These are phyloP conservation scores for Cartodere bifasciata DNA, from an alignment of 2,888 invertebrate species.

Conservation along the genomic window DNA sequence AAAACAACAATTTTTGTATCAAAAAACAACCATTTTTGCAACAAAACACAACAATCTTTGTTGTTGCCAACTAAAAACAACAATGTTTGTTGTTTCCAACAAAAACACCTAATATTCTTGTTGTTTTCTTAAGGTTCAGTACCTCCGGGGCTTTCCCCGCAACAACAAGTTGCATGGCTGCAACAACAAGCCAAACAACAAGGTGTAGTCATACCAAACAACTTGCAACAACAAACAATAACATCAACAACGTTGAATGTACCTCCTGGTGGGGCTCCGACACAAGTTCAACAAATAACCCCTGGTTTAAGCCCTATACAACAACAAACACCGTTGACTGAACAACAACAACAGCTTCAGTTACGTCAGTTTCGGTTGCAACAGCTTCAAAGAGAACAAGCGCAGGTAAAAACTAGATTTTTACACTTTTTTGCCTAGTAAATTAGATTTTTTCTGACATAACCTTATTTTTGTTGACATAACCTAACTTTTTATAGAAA, in stretches of 20 bases:
- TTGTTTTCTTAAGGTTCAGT: constrained; percentile 23
- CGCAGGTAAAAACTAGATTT: no score
- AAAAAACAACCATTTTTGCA: no score
- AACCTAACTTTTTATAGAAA: not conserved
- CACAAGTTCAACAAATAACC: constrained; percentile 16
- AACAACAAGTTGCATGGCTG: constrained; percentile 35
- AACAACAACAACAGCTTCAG: constrained; percentile 27
- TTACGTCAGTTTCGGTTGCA: constrained; percentile 50
- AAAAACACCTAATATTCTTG: no score
- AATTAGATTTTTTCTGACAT: no score
- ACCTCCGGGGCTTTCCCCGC: constrained; percentile 31
- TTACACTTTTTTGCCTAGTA: no score
- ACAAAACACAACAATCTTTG: no score
- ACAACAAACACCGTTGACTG: constrained; percentile 21
- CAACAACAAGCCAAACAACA: constrained; percentile 35
- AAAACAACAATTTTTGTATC: no score
- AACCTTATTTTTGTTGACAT: no score
- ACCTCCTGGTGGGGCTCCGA: not conserved
- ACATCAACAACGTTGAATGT: constrained; percentile 15
- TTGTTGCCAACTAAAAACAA: no score
- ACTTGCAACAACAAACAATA: constrained; percentile 27
- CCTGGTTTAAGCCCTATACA: constrained; percentile 32
- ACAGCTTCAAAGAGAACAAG: constrained; percentile 45
- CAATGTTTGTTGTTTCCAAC: no score
- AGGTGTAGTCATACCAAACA: constrained; percentile 31